Evolutionary conservation across 1,140 invertebrate species (phyloP), one percentile per base, ranked within the genome.

Genomic region (Drosophila parabipectinata): DNA sequence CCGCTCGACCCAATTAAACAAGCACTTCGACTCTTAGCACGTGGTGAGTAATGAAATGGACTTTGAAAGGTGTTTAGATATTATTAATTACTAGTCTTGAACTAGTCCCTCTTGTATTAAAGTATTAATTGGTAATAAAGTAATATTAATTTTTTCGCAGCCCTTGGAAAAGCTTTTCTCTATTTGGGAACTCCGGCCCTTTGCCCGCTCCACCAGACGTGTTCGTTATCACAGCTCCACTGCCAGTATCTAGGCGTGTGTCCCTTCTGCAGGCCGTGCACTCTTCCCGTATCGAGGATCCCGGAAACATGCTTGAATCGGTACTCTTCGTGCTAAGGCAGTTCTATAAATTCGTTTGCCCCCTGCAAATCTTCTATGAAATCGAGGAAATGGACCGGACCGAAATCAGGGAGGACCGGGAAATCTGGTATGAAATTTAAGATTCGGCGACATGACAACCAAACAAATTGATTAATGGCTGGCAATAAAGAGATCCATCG

Each of bases 381-480:
- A 48, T 81, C 18, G 51, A 77, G 26, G 81, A 85, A 9, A 50
- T 68, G 44, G 77, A 78, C 28, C 51, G 51, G 3, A 21, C 18
- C 1, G 18, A 30, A 2, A 2, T 12, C 9, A 37, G 57, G 2
- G 45, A 48, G n/a, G 63, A 66, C 6, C 21, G 44, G 51, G 28
- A 74, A 37, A 47, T 53, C 64, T 84, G 81, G 82, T 45, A 52
- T 37, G 74, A 87, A 21, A 51, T 60, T 32, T 87, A 52, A 77
- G 26, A 54, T 45, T n/a, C 30, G 21, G 15, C 34, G 57, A 34
- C 76, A 62, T 74, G 68, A 55, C 77, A 66, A 58, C 73, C 77
- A 41, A 66, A 58, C 32, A 53, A 83, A 87, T 87, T 87, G 81
- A 85, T 81, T 85, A 80, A 87, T 85, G 74, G 54, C 61, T 56